A percentile compares a stretch with the other conserved stretches of the same genome.
Evolutionary conservation across 2,113 vertebrate genomes (phyloP).

Genomic region (Ginglymostoma cirratum): DNA sequence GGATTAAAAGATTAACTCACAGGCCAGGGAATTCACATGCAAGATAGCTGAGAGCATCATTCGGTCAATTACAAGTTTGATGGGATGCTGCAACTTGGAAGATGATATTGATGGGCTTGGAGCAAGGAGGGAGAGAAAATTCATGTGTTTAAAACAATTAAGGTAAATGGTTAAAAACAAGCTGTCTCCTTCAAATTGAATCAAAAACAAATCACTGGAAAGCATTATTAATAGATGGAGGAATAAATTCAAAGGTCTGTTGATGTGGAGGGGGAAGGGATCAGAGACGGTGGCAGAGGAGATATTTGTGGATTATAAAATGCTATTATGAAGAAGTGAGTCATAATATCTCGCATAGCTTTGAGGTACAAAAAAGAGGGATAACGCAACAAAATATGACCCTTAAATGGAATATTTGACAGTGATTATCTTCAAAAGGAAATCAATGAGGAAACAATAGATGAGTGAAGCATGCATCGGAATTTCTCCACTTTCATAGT

Average conservation of each 20-base stretch:
- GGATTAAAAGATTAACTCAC: slow-evolving; percentile 22
- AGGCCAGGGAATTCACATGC: background rate
- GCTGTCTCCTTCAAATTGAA: background rate
- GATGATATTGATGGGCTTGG: background rate
- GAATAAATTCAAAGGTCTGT: background rate
- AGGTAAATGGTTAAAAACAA: background rate
- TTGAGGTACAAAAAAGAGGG: background rate
- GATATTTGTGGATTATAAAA: background rate
- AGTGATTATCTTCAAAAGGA: background rate
- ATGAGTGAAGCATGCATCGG: background rate
- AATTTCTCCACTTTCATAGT: background rate
- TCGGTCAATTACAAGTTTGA: background rate
- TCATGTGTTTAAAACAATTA: background rate
- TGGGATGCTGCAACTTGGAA: background rate
- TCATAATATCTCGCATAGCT: background rate
- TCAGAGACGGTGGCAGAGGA: background rate
- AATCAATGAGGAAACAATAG: background rate
- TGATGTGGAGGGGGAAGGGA: background rate
- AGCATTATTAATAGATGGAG: background rate
- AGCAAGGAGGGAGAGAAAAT: background rate
- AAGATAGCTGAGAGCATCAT: slow-evolving; percentile 23
- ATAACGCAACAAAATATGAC: background rate
- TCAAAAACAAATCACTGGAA: background rate
- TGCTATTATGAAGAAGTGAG: background rate
- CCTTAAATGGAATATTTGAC: background rate